A percentile compares a stretch with the other conserved stretches of the same genome.
phyloP scores from a whole-genome alignment of 35 echinoderm and acorn worm genomes.

The Eucidaris tribuloides region DNA sequence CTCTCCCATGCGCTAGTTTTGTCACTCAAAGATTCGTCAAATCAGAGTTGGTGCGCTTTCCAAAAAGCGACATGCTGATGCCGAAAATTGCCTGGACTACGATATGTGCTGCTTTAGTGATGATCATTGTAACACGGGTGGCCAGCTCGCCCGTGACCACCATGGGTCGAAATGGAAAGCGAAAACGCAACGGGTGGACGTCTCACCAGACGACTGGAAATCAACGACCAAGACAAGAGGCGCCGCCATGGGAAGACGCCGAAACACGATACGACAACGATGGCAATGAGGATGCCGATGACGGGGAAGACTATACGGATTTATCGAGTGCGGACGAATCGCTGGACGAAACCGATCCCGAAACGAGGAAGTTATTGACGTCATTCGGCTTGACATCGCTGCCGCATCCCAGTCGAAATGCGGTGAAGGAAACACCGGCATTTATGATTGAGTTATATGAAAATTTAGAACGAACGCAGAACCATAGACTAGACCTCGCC shows the following conservation, averaged over 20 bases:
- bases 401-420: background rate
- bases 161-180: background rate
- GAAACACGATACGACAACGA: background rate
- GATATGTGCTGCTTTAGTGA: background rate
- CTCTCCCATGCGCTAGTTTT: too few relatives aligned
- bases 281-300: background rate
- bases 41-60: too few relatives aligned
- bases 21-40: too few relatives aligned
- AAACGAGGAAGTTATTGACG: background rate
- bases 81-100: background rate
- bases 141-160: background rate
- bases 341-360: background rate
- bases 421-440: background rate
- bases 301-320: constrained; percentile 12
- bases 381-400: constrained; percentile 2
- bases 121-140: constrained; percentile 7
- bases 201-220: background rate
- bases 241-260: constrained; percentile 2
- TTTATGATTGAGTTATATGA: constrained; percentile 22
- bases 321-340: background rate
- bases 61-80: background rate
- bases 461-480: constrained; percentile 9
- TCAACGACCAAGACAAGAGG: background rate
- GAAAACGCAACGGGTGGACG: background rate
- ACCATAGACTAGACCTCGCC: background rate